Evolutionary conservation across 2,888 invertebrate species (phyloP), one percentile per base, ranked within the genome.

Genomic region (Linnaemya vulpina): DNA sequence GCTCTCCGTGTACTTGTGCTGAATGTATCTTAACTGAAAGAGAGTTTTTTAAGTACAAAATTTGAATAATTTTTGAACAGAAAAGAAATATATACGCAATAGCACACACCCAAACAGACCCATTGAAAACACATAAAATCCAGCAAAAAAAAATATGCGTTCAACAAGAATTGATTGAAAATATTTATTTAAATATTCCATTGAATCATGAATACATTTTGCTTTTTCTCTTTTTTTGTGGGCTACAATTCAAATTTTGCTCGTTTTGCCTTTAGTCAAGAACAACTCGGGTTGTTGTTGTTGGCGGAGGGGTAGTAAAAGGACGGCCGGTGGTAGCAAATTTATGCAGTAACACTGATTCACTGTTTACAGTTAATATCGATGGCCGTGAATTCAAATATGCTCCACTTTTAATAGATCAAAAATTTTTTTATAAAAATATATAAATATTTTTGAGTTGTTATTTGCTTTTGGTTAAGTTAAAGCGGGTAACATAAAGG

Each of bases 1-100:
- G 5, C 75, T 38, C n/a, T 53, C 38, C 53, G 10, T 35, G 4
- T 62, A 43, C 40, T 63, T 25, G 10, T 35, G 11, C 17, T 38
- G 38, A 35, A 30, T 20, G 9, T 51, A 53, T 40, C 17, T 75
- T n/a, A 9, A 79, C 7, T 58, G 43, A 73, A 65, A 79, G n/a
- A 67, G 25, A 73, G 49, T 51, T 80, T 80, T 73, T 73, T 80
- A 74, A 80, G 65, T 67, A 80, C 20, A 74, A 35, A 73, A 80
- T 67, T 67, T 80, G 49, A 80, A 80, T 67, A 71, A 67, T 40
- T 70, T 43, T 22, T 38, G 38, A 11, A 30, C 15, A 17, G 0
- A 0, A 38, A 38, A 17, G 5, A 60, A 17, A 11, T 11, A 49
- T 13, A 30, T 25, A 30, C n/a, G 9, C 60, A 35, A 15, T 10